Percentiles rank a stretch among this genome's conserved stretches.
Evolutionary conservation across 2,888 invertebrate genomes (phyloP).

Genomic region (Nysson spinosus): DNA sequence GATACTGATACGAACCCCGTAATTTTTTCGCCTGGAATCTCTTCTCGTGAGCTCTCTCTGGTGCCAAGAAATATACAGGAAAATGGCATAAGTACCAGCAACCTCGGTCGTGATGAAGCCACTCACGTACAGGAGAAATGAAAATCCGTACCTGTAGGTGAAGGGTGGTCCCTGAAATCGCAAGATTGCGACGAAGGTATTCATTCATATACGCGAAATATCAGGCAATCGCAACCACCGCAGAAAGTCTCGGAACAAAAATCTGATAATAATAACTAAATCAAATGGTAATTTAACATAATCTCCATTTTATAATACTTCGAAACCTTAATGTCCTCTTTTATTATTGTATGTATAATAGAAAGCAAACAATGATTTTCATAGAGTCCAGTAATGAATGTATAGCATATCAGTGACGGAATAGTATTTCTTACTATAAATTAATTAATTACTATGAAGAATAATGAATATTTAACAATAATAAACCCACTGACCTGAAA

Average conservation of each 20-base stretch:
- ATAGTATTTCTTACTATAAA: neutral
- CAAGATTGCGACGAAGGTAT: constrained; percentile 40
- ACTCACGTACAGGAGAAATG: constrained; percentile 90
- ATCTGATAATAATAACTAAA: no score
- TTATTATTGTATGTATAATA: no score
- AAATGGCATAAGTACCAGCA: constrained; percentile 91
- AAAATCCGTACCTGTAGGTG: constrained; percentile 92
- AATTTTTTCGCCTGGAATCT: constrained; percentile 76
- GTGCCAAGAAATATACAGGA: constrained; percentile 90
- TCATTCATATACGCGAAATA: constrained; percentile 36
- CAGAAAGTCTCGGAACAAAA: constrained; percentile 12
- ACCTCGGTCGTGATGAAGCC: constrained; percentile 91
- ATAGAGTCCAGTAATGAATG: no score
- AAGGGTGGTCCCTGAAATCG: constrained; percentile 85
- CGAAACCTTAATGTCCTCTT: no score
- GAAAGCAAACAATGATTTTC: no score
- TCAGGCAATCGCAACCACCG: constrained; percentile 22
- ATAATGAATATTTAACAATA: neutral
- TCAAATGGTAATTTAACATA: no score
- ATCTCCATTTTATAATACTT: neutral
- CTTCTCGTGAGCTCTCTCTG: constrained; percentile 83
- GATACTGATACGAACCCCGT: constrained; percentile 67
- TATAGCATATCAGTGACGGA: no score
- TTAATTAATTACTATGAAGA: neutral
- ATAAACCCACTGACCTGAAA: constrained; percentile 80